Evolutionary conservation across 2,888 invertebrate genomes (phyloP).

Genomic region (Harpalus rubripes): DNA sequence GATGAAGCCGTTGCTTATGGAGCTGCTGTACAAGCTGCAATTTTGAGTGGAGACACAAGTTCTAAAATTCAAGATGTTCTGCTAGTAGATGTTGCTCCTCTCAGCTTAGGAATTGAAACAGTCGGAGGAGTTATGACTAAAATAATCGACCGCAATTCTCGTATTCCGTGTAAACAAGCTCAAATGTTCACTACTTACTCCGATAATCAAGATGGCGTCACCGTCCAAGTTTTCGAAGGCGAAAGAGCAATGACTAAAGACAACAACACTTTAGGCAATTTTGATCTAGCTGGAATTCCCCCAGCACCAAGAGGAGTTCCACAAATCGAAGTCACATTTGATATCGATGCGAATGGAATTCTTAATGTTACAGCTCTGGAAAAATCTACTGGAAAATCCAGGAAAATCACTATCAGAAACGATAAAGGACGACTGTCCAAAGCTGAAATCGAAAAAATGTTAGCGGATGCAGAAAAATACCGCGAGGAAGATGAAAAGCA

Average conservation of each 20-base stretch:
- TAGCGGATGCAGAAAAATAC: constrained; percentile 86
- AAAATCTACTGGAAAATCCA: constrained; percentile 82
- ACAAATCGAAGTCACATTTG: constrained; percentile 82
- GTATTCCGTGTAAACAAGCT: constrained; percentile 86
- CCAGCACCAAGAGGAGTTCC: constrained; percentile 80
- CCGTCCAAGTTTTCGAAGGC: constrained; percentile 85
- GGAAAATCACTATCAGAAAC: constrained; percentile 90
- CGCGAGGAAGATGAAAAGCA: constrained; percentile 86
- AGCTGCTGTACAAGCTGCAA: constrained; percentile 87
- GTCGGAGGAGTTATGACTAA: constrained; percentile 81
- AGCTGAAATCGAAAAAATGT: constrained; percentile 90
- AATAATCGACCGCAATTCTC: constrained; percentile 85
- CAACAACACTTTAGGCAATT: constrained; percentile 78
- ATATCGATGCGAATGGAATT: constrained; percentile 89
- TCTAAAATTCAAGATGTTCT: constrained; percentile 81
- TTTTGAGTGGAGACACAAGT: constrained; percentile 83
- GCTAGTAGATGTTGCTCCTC: constrained; percentile 80
- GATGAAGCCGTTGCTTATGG: constrained; percentile 91
- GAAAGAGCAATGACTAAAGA: constrained; percentile 81
- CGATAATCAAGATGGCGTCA: constrained; percentile 89
- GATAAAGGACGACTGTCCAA: constrained; percentile 90
- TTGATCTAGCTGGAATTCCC: constrained; percentile 79
- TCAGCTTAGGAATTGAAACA: constrained; percentile 79
- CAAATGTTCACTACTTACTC: constrained; percentile 89
- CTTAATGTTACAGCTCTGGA: constrained; percentile 80